Evolutionary conservation across 2,797 vertebrate species (phyloP).

Genomic region (Chiloscyllium punctatum): DNA sequence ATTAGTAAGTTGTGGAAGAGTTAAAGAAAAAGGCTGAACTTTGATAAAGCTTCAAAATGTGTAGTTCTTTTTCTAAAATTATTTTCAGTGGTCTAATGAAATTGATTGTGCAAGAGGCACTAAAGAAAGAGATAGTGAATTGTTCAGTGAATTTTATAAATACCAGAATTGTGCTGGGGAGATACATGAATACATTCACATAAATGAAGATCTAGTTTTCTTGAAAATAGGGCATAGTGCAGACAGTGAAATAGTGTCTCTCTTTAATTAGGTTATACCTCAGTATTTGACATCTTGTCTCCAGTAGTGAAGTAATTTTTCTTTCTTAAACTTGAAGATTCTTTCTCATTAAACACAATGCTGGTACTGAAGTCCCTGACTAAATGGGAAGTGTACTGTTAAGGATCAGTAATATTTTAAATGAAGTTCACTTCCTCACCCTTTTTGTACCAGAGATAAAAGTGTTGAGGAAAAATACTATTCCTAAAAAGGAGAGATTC

Average conservation of each 20-base stretch:
- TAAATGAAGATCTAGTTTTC: not conserved
- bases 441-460: not conserved
- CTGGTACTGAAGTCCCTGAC: not conserved
- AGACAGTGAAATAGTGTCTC: not conserved
- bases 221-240: not conserved
- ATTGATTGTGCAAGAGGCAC: not conserved
- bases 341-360: not conserved
- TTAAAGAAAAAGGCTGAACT: not conserved
- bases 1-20: not conserved
- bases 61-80: not conserved
- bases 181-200: not conserved
- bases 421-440: not conserved
- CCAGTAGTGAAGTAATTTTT: not conserved
- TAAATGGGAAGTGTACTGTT: not conserved
- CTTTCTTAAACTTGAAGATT: not conserved
- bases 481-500: not conserved
- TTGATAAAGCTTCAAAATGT: not conserved
- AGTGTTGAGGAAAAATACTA: not conserved
- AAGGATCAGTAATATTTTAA: not conserved
- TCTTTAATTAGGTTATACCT: constrained; percentile 24
- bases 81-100: not conserved
- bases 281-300: not conserved
- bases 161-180: not conserved
- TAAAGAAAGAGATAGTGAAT: not conserved
- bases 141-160: not conserved